Evolutionary conservation across 2,797 vertebrate genomes (phyloP), one percentile per base, ranked within the genome.

Genomic region (Crossoptilon crossoptilon): DNA sequence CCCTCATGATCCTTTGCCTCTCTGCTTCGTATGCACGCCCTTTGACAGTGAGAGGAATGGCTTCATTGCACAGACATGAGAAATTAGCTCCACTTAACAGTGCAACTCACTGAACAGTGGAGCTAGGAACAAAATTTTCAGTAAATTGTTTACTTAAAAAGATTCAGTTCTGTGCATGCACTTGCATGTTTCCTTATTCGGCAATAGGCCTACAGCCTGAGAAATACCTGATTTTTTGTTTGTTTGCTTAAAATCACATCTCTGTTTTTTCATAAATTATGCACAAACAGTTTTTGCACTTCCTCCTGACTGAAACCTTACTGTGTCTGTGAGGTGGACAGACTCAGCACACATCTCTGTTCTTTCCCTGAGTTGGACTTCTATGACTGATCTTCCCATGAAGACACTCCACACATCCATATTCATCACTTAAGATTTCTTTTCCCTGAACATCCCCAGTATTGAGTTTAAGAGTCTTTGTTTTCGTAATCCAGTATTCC

Each of bases 111-210:
- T 44, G 72, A 91, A 55, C 58, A 31, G 10, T 24, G 15, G 10
- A 78, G 75, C 12, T 16, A 11, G 75, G 48, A 51, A 75, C 23
- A 74, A 12, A 44, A 44, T 88, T 87, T 91, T 56, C 26, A 84
- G 41, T 55, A 82, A 64, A 93, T 53, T 5, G 24, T 67, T 68
- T 90, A 48, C n/a, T 74, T 76, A 48, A 51, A 74, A 90, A 87
- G 0, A 2, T 44, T 82, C 3, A 18, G 46, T 8, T 67, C 22
- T 41, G 16, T 59, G 13, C 64, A 15, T 59, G 2, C 55, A 41
- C 9, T 7, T 41, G 6, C 10, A 3, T 14, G 5, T 24, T 87
- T 29, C 5, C 73, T 90, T 75, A 24, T 58, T 81, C 46, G 53
- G 2, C 35, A 75, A 59, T 15, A 6, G 17, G 43, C n/a, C 14